Conservation (phyloP, 2,113 vertebrate genomes). For the Saguinus imperator region DNA sequence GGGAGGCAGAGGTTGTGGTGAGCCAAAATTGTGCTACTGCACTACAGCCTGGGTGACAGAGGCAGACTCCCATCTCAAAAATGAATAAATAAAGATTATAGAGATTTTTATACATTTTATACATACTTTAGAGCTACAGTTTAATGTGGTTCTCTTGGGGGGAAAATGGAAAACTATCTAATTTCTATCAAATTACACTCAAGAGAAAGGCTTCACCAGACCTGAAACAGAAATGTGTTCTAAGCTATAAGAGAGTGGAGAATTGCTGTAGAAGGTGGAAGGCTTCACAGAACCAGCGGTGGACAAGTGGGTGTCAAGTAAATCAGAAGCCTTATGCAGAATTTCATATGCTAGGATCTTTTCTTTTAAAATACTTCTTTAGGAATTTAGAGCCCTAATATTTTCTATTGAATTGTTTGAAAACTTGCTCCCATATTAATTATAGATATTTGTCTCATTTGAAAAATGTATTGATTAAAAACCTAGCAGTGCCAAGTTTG, state of each 20-base stretch:
- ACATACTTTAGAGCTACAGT: constrained; percentile 9
- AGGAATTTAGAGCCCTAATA: neutral
- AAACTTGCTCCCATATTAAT: neutral
- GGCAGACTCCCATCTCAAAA: no score
- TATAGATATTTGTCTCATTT: constrained; percentile 6
- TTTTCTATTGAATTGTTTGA: neutral
- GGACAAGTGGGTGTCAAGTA: neutral
- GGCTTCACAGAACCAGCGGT: neutral
- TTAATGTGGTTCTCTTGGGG: constrained; percentile 27
- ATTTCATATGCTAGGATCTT: neutral
- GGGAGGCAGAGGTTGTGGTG: no score
- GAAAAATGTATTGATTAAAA: constrained; percentile 12
- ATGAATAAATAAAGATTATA: no score
- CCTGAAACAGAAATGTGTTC: constrained; percentile 45
- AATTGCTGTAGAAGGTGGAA: neutral
- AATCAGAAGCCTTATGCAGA: neutral
- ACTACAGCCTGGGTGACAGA: no score
- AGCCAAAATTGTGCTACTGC: no score
- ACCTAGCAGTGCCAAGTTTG: neutral
- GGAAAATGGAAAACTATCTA: neutral
- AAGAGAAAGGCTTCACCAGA: neutral
- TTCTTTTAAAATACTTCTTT: constrained; percentile 23
- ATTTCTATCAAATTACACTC: neutral
- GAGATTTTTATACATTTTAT: neutral
- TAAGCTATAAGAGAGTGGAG: neutral